Evolutionary conservation across 64 coral and sea anemone genomes (phyloP).

Genomic region (Exaiptasia diaphana): DNA sequence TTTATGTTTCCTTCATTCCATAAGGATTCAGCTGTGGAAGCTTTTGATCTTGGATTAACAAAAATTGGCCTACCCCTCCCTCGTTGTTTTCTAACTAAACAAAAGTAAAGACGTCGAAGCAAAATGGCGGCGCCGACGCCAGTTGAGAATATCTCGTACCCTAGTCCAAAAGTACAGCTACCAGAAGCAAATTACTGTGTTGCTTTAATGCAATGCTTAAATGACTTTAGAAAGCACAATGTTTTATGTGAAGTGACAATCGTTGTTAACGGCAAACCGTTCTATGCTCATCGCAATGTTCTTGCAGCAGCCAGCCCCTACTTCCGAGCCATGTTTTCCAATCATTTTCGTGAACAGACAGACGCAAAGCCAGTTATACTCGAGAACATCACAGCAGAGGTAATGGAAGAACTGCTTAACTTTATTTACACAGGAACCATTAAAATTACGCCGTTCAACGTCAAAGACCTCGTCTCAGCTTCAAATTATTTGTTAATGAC

Average conservation of each 20-base stretch:
- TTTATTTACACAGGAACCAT: constrained; percentile 96
- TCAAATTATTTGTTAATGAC: constrained; percentile 87
- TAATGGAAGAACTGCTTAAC: constrained; percentile 87
- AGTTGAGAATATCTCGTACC: background rate
- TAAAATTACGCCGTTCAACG: constrained; percentile 91
- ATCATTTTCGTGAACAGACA: constrained; percentile 74
- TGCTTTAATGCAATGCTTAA: constrained; percentile 82
- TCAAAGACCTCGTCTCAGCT: constrained; percentile 90
- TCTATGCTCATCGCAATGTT: constrained; percentile 86
- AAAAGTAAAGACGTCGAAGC: background rate
- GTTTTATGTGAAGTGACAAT: constrained; percentile 88
- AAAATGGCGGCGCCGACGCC: constrained; percentile 6
- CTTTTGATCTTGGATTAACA: too few species aligned
- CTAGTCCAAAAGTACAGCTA: constrained; percentile 33
- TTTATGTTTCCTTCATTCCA: too few species aligned
- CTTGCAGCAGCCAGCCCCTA: constrained; percentile 87
- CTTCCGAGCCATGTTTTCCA: constrained; percentile 90
- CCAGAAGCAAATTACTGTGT: constrained; percentile 82
- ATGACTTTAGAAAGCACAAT: constrained; percentile 96
- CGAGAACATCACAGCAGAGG: constrained; percentile 82
- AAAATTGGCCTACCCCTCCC: too few species aligned
- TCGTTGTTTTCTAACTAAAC: background rate
- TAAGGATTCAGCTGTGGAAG: too few species aligned
- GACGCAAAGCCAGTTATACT: constrained; percentile 90
- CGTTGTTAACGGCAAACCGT: constrained; percentile 68